These are phyloP conservation scores for Pentalonia nigronervosa DNA, from an alignment of 1,140 invertebrate species.

Conservation along the genomic window DNA sequence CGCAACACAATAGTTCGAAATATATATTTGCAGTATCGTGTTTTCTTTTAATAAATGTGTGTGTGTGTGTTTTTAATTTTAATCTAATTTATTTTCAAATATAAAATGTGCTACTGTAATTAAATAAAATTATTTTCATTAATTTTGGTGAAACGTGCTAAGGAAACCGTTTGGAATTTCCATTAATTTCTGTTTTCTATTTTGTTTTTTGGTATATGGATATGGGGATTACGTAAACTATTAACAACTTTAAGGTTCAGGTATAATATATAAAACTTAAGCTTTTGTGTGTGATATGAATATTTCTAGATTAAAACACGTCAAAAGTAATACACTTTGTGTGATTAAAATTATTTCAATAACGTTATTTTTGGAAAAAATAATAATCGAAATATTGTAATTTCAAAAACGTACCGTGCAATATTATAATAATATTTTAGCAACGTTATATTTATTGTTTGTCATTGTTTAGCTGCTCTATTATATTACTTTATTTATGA, in stretches of 20 bases:
- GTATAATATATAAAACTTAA: neutral
- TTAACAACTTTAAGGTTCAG: neutral
- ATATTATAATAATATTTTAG: neutral
- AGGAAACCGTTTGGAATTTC: neutral
- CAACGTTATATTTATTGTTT: neutral
- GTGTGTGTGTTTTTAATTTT: neutral
- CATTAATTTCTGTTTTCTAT: neutral
- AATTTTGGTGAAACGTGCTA: neutral
- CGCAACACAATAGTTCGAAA: no score
- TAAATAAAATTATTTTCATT: neutral
- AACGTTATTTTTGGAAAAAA: neutral
- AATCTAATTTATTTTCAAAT: neutral
- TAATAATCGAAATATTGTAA: neutral
- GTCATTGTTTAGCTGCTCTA: neutral
- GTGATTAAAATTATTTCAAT: neutral
- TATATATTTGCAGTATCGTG: no score
- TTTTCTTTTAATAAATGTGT: no score
- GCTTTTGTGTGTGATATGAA: neutral
- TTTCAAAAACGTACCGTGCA: neutral
- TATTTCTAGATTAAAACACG: neutral
- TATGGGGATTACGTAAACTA: neutral
- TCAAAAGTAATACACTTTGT: neutral
- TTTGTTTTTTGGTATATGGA: neutral
- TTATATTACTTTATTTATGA: neutral
- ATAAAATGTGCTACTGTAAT: neutral